phyloP scores from a whole-genome alignment of 2,113 vertebrate species.

The Cavia porcellus region DNA sequence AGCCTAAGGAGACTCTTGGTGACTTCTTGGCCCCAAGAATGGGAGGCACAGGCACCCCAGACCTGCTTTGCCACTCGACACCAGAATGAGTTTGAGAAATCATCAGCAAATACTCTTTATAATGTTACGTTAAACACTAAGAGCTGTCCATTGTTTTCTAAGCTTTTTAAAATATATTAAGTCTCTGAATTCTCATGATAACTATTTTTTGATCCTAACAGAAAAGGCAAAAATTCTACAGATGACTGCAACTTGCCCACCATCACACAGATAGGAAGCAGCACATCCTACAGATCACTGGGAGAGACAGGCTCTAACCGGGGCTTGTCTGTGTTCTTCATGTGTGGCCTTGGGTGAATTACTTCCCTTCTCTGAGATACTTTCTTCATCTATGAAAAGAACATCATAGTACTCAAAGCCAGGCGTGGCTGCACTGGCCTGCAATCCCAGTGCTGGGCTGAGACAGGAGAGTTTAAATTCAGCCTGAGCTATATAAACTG shows the following conservation, averaged over 20 bases:
- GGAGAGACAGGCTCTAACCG: neutral
- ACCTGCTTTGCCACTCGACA: neutral
- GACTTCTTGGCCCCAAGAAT: neutral
- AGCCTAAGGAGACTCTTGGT: neutral
- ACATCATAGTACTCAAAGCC: neutral
- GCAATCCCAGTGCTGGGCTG: too few relatives aligned
- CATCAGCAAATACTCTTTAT: neutral
- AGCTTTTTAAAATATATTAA: neutral
- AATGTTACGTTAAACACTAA: neutral
- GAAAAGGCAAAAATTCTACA: neutral
- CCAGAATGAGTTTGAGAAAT: neutral
- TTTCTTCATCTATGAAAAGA: constrained; percentile 24
- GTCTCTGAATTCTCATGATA: neutral
- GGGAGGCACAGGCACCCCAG: neutral
- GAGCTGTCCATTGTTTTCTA: neutral
- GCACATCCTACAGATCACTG: neutral
- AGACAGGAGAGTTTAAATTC: neutral
- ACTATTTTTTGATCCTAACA: neutral
- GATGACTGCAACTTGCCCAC: neutral
- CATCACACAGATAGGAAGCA: neutral
- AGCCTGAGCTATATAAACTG: neutral
- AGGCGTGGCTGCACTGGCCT: too few relatives aligned
- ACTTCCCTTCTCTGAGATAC: neutral
- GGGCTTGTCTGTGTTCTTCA: neutral
- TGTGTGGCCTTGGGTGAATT: neutral